phyloP scores from a whole-genome alignment of 2,113 vertebrate genomes.

The human (Homo sapiens) region GRCh38 chr11:45770001-45770500 shows the following conservation, averaged over 20 bases:
- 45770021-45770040: neutral
- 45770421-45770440: neutral
- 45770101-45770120: neutral
- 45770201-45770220: too few species aligned
- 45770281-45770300: neutral
- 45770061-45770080: neutral
- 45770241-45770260: too few species aligned
- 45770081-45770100: neutral
- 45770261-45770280: too few species aligned
- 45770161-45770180: neutral
- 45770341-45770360: accelerated
- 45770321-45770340: too few species aligned
- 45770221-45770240: too few species aligned
- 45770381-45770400: neutral
- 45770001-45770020: neutral
- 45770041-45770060: neutral
- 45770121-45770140: neutral
- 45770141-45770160: neutral
- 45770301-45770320: accelerated
- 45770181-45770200: neutral
- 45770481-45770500: neutral
- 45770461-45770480: neutral
- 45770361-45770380: neutral
- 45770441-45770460: neutral
- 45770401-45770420: too few species aligned